Evolutionary conservation across 1,140 invertebrate species (phyloP).

Genomic region (Sitophilus oryzae): DNA sequence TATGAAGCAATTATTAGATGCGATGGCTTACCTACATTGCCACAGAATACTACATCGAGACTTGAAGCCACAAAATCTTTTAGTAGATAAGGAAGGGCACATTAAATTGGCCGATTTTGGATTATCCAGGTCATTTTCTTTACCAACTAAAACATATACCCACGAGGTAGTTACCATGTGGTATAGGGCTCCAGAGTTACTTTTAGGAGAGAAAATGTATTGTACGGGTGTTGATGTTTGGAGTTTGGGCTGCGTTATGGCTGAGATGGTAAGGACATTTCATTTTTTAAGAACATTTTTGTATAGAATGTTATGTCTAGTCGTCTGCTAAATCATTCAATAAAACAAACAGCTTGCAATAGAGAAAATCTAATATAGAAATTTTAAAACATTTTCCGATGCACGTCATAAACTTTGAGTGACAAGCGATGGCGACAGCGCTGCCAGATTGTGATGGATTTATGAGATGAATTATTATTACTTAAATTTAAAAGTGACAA

Average conservation of each 20-base stretch:
- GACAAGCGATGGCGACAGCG: too few relatives aligned
- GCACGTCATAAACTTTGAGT: too few relatives aligned
- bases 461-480: too few relatives aligned
- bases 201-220: conserved; percentile 86
- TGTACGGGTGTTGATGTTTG: conserved; percentile 88
- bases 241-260: conserved; percentile 93
- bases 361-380: too few relatives aligned
- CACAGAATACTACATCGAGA: conserved; percentile 83
- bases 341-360: too few relatives aligned
- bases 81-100: conserved; percentile 70
- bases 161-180: conserved; percentile 95
- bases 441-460: too few relatives aligned
- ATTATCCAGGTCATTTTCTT: conserved; percentile 72
- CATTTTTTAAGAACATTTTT: too few relatives aligned
- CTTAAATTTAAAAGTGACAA: too few relatives aligned
- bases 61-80: conserved; percentile 87
- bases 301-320: too few relatives aligned
- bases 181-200: conserved; percentile 94
- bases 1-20: conserved; percentile 83
- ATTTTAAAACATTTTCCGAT: too few relatives aligned
- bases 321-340: not conserved
- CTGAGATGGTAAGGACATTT: conserved; percentile 70
- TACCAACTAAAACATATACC: conserved; percentile 81
- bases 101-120: conserved; percentile 92
- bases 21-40: conserved; percentile 87